A percentile compares a stretch with the other conserved stretches of the same genome.
Evolutionary conservation across 2,888 invertebrate genomes (phyloP).

Genomic region (Hedya salicella): DNA sequence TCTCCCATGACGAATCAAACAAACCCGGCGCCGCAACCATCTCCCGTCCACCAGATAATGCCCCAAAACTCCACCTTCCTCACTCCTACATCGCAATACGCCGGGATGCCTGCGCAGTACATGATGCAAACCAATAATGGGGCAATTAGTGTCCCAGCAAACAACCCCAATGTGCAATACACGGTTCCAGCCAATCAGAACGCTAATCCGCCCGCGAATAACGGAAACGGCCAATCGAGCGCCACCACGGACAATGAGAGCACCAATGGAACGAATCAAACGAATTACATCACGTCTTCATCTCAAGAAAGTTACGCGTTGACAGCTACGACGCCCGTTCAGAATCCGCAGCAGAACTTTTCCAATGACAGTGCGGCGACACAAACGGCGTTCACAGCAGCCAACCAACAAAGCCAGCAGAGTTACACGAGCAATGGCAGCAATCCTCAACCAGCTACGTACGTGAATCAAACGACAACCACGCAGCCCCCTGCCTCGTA

Average conservation of each 20-base stretch:
- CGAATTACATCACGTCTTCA: conserved; percentile 76
- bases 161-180: conserved; percentile 71
- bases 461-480: conserved; percentile 62
- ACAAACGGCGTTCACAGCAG: conserved; percentile 60
- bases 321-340: conserved; percentile 46
- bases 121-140: conserved; percentile 72
- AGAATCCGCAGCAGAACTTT: conserved; percentile 58
- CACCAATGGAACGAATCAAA: conserved; percentile 66
- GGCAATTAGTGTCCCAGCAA: conserved; percentile 63
- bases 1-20: conserved; percentile 64
- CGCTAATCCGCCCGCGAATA: conserved; percentile 57
- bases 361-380: conserved; percentile 62
- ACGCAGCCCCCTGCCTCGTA: conserved; percentile 69
- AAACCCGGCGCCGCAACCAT: conserved; percentile 66
- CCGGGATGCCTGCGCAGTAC: conserved; percentile 71
- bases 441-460: conserved; percentile 56
- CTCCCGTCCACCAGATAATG: conserved; percentile 69
- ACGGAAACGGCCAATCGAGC: conserved; percentile 65
- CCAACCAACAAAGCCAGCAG: conserved; percentile 62
- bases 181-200: conserved; percentile 64
- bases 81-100: conserved; percentile 73
- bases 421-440: conserved; percentile 65
- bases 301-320: conserved; percentile 73
- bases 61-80: conserved; percentile 68
- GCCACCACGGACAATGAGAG: conserved; percentile 63